These are phyloP conservation scores for Ellobius talpinus DNA, from an alignment of 2,113 vertebrate species.

Conservation along the genomic window DNA sequence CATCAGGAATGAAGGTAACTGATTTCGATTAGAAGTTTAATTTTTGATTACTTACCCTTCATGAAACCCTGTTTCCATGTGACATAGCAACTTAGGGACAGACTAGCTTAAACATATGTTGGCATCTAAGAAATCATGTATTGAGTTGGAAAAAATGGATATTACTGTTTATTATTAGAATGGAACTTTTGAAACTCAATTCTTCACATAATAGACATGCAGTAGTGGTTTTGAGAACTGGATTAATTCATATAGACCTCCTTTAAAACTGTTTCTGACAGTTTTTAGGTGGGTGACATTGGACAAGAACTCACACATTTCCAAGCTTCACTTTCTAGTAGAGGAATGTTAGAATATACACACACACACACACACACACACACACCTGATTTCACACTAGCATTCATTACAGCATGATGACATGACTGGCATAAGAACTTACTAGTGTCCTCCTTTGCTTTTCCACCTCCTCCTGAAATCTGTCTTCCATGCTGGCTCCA, in stretches of 20 bases:
- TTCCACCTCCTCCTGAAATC: not conserved
- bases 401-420: not conserved
- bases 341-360: not conserved
- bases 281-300: not conserved
- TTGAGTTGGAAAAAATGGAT: not conserved
- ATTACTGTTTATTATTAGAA: not conserved
- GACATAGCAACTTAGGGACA: not conserved
- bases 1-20: not conserved
- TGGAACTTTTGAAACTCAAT: not conserved
- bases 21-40: not conserved
- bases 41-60: not conserved
- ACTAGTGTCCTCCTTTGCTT: not conserved
- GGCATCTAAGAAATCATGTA: not conserved
- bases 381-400: not conserved
- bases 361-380: not conserved
- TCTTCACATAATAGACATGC: not conserved
- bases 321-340: not conserved
- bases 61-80: not conserved
- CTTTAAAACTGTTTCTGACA: constrained; percentile 45
- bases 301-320: not conserved
- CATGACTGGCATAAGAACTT: not conserved
- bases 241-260: not conserved
- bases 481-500: not conserved
- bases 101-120: not conserved
- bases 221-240: not conserved